phyloP scores from a whole-genome alignment of 1,140 invertebrate species.

The Saxidomus purpurata region DNA sequence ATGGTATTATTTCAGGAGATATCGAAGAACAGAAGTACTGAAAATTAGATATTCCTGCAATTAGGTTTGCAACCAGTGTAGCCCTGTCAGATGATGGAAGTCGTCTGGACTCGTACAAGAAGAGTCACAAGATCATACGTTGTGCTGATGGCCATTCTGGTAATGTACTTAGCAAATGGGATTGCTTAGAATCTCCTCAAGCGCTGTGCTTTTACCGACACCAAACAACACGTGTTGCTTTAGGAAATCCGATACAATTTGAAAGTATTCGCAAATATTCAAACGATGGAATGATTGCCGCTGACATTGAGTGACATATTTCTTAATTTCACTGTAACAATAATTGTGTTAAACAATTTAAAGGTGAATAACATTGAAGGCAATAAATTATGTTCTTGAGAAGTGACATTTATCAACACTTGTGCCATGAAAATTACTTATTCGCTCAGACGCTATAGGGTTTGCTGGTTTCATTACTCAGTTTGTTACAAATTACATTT shows the following conservation, averaged over 20 bases:
- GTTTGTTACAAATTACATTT: no score
- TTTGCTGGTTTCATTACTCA: no score
- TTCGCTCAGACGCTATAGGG: no score
- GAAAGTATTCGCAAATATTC: background rate
- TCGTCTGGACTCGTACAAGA: background rate
- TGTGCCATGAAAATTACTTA: no score
- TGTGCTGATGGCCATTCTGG: background rate
- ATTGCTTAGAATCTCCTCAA: background rate
- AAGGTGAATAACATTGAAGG: no score
- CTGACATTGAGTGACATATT: background rate
- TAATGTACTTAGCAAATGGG: background rate
- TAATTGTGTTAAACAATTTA: no score
- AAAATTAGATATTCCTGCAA: background rate
- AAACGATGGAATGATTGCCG: no score
- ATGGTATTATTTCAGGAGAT: background rate
- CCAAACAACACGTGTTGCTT: background rate
- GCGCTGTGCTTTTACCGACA: background rate
- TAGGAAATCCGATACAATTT: background rate
- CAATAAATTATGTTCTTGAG: no score
- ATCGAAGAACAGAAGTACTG: background rate
- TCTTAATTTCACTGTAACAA: no score
- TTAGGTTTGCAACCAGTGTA: background rate
- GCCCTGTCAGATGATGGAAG: background rate
- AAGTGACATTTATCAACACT: no score
- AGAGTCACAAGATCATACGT: background rate